Conservation (phyloP, 2,797 vertebrate species). For the Dromococcyx pavoninus region DNA sequence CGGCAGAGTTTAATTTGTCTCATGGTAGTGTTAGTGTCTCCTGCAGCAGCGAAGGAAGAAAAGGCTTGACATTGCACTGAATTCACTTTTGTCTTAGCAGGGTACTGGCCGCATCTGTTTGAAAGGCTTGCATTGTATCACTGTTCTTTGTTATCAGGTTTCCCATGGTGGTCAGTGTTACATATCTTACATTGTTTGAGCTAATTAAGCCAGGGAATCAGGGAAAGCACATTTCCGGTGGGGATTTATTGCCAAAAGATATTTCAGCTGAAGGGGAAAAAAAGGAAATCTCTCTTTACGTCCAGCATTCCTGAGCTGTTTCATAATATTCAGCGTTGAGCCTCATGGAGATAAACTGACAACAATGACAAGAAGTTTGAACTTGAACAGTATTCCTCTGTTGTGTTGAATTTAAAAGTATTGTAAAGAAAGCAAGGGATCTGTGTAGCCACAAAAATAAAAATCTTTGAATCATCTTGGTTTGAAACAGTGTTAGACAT, state of each 20-base stretch:
- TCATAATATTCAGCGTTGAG: not conserved
- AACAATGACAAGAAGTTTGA: not conserved
- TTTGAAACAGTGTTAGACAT: not conserved
- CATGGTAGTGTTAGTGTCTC: not conserved
- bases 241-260: constrained; percentile 56
- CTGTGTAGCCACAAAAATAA: not conserved
- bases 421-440: not conserved
- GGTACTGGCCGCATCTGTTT: constrained; percentile 15
- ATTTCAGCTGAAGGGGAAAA: constrained; percentile 30
- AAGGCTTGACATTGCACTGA: not conserved
- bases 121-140: constrained; percentile 8
- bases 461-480: not conserved
- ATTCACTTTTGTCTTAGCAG: constrained; percentile 44
- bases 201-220: constrained; percentile 53
- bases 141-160: constrained; percentile 51
- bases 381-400: constrained; percentile 1
- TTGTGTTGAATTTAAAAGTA: not conserved
- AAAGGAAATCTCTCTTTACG: constrained; percentile 38
- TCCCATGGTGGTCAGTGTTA: constrained; percentile 49
- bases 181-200: constrained; percentile 58
- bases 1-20: not conserved
- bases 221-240: constrained; percentile 47
- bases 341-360: constrained; percentile 20
- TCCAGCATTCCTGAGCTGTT: constrained; percentile 40
- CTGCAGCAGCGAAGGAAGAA: not conserved